phyloP scores from a whole-genome alignment of 2,113 vertebrate species.

The Pipra filicauda region DNA sequence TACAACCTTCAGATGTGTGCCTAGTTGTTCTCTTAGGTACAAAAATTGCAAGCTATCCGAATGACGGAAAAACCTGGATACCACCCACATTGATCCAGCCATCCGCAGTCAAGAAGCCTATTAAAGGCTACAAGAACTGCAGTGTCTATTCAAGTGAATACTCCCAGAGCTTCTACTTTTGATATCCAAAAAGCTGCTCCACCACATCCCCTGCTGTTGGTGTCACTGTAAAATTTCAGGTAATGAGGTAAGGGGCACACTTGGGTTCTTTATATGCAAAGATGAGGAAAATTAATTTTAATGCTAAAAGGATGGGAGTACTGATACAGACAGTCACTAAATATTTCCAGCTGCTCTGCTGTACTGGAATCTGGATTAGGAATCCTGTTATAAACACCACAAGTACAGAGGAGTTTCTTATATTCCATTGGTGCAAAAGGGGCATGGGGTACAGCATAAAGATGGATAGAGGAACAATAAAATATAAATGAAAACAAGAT shows the following conservation, averaged over 20 bases:
- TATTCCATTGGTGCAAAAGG: background rate
- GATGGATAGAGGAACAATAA: background rate
- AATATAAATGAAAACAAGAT: background rate
- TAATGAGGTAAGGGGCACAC: slow-evolving; percentile 64
- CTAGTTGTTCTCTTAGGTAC: background rate
- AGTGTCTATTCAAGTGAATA: background rate
- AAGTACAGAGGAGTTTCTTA: background rate
- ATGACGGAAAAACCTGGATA: background rate
- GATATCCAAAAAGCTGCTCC: slow-evolving; percentile 13
- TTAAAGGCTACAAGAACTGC: background rate
- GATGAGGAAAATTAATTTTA: slow-evolving; percentile 74
- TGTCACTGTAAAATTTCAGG: slow-evolving; percentile 55
- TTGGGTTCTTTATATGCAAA: slow-evolving; percentile 53
- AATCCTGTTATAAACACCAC: slow-evolving; percentile 19
- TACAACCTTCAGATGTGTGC: background rate
- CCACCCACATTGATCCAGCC: background rate
- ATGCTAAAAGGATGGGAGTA: slow-evolving; percentile 61
- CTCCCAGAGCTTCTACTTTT: background rate
- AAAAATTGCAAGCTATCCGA: background rate
- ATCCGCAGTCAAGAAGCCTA: background rate
- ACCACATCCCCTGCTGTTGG: background rate
- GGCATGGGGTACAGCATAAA: background rate
- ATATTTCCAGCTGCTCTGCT: slow-evolving; percentile 62
- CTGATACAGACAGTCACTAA: slow-evolving; percentile 57
- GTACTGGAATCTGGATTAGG: slow-evolving; percentile 28